Evolutionary conservation across 2,797 vertebrate genomes (phyloP).

Genomic region (Leptatherina wallacei): DNA sequence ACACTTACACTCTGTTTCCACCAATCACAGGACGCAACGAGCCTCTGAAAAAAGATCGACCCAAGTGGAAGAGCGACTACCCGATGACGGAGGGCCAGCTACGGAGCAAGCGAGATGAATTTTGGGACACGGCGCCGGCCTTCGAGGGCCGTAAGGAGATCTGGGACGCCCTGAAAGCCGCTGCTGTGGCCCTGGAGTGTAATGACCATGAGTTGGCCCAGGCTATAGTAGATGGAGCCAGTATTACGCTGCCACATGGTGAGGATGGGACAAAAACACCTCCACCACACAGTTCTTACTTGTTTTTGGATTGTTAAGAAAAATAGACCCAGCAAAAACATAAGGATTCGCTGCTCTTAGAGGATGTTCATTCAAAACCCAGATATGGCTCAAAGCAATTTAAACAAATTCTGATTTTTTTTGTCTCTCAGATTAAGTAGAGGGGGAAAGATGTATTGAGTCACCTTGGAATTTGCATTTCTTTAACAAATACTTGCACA

Average conservation of each 20-base stretch:
- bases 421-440: no score
- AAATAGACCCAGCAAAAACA: no score
- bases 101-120: conserved; percentile 96
- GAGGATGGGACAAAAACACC: conserved; percentile 23
- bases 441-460: neutral
- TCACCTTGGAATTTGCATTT: no score
- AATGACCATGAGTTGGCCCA: conserved; percentile 96
- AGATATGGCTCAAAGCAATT: neutral
- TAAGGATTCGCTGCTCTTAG: no score
- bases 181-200: conserved; percentile 91
- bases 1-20: neutral
- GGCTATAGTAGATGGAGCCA: conserved; percentile 97
- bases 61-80: conserved; percentile 98
- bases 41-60: conserved; percentile 95
- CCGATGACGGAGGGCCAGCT: conserved; percentile 98
- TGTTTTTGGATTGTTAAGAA: no score
- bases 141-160: conserved; percentile 99
- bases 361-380: neutral
- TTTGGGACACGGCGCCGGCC: conserved; percentile 98
- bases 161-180: conserved; percentile 98
- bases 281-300: no score
- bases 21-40: conserved; percentile 91
- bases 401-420: no score
- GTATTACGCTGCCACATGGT: conserved; percentile 96
- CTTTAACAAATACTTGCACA: no score